Base-by-base conservation (phyloP, 2,888 invertebrate species). In the Sthenelais limicola region DNA sequence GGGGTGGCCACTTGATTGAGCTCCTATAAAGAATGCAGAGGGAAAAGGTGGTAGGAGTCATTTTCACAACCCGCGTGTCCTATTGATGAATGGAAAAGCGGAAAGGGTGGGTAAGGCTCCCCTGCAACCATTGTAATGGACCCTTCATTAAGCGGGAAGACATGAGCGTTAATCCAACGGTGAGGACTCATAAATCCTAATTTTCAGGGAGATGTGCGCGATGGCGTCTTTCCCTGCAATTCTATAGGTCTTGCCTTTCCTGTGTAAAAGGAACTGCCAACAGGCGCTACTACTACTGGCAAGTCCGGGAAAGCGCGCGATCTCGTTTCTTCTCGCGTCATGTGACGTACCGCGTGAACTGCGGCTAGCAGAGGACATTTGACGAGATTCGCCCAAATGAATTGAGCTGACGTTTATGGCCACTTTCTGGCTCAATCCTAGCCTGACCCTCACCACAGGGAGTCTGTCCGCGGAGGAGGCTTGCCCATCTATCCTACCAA, bases 341-440 rank as follows among this genome's bases (percentile, higher is more conserved):
- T 21, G 62, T 38, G 62, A 38, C 62, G 62, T 62, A 62, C 38
- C 62, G 24, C 38, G 35, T 38, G 62, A 62, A 62, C 38, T 24
- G 1, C 24, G 38, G 62, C 24, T 24, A 35, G 38, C 62, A n/a
- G 38, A 43, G 38, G 62, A 62, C 43, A 62, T 62, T 62, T 62
- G 62, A 62, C 43, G 62, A 62, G 62, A 15, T 21, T 26, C 38
- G 38, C 35, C 24, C 62, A 62, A 62, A 62, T 62, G 62, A 62
- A 62, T 62, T 62, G 62, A 24, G 38, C 62, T 38, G 62, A 62
- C 62, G 38, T 62, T 62, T 62, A 62, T 62, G 5, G 62, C 62
- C 62, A 62, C 62, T 62, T 38, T 62, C 62, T 24, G 62, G 35
- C 43, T 62, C 62, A 43, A 62, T 62, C 43, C 43, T 24, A 43